Evolutionary conservation across 2,113 vertebrate genomes (phyloP).

Genomic region (Sceloporus undulatus): DNA sequence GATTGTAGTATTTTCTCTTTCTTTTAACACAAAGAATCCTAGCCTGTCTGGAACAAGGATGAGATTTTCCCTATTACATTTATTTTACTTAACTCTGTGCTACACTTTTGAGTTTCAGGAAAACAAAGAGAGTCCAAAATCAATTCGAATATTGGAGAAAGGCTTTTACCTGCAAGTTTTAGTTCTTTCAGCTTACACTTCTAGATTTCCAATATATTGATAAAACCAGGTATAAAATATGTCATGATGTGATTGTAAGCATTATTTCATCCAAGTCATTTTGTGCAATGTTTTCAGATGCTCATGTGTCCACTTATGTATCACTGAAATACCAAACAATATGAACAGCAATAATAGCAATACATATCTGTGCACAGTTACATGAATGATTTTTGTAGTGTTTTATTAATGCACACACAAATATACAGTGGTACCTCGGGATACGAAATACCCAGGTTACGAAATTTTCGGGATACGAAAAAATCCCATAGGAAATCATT

Average conservation of each 20-base stretch:
- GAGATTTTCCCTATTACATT: too few species aligned
- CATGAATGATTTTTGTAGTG: too few species aligned
- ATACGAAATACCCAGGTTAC: too few species aligned
- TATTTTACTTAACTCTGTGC: too few species aligned
- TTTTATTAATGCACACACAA: too few species aligned
- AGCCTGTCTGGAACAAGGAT: neutral
- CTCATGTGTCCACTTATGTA: too few species aligned
- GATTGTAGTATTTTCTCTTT: neutral
- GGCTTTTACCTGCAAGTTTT: neutral
- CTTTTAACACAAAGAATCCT: too few species aligned
- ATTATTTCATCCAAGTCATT: neutral
- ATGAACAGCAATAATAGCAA: neutral
- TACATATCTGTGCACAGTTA: neutral
- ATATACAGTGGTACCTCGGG: too few species aligned
- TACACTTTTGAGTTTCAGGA: too few species aligned
- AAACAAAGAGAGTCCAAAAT: neutral
- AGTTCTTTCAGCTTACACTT: neutral
- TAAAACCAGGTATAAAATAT: neutral
- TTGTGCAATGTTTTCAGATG: neutral
- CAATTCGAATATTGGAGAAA: neutral
- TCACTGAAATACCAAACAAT: too few species aligned
- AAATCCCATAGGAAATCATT: too few species aligned
- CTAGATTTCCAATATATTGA: neutral
- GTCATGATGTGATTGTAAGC: neutral
- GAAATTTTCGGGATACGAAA: too few species aligned